Evolutionary conservation across 2,113 vertebrate species (phyloP).

Genomic region (Dipodomys merriami): DNA sequence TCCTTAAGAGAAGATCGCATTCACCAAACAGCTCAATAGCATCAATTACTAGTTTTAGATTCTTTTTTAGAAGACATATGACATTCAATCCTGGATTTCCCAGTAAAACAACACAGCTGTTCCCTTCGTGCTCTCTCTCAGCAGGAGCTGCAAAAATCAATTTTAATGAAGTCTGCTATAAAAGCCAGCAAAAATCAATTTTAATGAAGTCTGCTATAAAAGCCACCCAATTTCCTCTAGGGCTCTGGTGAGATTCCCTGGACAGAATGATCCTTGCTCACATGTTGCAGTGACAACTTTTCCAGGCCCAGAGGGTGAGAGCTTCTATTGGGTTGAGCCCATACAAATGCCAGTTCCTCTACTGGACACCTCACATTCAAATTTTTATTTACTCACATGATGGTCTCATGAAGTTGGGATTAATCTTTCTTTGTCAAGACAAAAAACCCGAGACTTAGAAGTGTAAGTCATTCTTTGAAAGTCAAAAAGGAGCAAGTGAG

Average conservation of each 20-base stretch:
- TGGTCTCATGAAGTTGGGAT: background rate
- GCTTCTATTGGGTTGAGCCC: background rate
- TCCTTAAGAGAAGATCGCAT: slow-evolving; percentile 43
- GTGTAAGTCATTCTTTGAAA: slow-evolving; percentile 16
- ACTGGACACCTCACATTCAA: background rate
- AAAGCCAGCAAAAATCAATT: slow-evolving; percentile 57
- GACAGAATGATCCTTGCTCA: slow-evolving; percentile 26
- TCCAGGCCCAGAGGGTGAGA: background rate
- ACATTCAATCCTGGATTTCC: slow-evolving; percentile 68
- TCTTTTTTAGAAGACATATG: slow-evolving; percentile 60
- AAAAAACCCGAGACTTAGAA: slow-evolving; percentile 13
- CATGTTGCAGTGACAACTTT: background rate
- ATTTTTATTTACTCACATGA: background rate
- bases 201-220: slow-evolving; percentile 53
- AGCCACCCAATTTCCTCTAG: slow-evolving; percentile 50
- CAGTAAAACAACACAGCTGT: slow-evolving; percentile 76
- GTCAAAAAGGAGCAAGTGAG: background rate
- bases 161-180: slow-evolving; percentile 61
- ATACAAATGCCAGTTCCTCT: background rate
- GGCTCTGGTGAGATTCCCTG: background rate
- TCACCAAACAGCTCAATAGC: slow-evolving; percentile 76
- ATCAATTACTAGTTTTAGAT: slow-evolving; percentile 68
- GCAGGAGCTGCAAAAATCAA: slow-evolving; percentile 45
- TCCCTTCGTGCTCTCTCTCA: slow-evolving; percentile 55
- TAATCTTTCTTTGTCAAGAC: background rate